Conservation (phyloP, 1,140 invertebrate genomes). For the Caligus rogercresseyi region DNA sequence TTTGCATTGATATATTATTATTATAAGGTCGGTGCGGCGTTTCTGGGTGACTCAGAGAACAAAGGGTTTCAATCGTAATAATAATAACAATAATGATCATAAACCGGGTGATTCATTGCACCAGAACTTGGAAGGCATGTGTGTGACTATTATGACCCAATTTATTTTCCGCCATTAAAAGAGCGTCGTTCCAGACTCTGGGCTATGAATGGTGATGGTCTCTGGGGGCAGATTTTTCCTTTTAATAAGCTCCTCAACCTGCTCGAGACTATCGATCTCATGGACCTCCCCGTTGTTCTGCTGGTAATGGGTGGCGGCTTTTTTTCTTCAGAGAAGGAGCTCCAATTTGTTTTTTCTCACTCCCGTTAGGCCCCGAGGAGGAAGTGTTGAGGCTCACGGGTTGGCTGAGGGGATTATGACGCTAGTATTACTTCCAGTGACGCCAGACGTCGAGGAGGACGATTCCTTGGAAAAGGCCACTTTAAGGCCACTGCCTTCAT, state of each 20-base stretch:
- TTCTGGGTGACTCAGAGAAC: too few species aligned
- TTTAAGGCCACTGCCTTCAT: background rate
- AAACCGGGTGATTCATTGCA: too few species aligned
- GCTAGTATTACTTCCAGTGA: background rate
- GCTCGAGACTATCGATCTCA: constrained; percentile 5
- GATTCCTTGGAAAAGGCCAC: background rate
- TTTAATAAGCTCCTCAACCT: constrained; percentile 4
- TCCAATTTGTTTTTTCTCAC: background rate
- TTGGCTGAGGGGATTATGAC: background rate
- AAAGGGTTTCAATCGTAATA: too few species aligned
- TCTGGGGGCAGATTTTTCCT: background rate
- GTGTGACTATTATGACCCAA: background rate
- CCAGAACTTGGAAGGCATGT: background rate
- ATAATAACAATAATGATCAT: too few species aligned
- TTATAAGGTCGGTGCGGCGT: too few species aligned
- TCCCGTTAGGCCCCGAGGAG: too few species aligned
- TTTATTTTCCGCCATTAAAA: constrained; percentile 4
- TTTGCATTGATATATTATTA: too few species aligned
- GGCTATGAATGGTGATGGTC: constrained; percentile 18
- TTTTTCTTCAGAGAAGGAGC: background rate
- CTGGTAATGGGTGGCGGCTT: background rate
- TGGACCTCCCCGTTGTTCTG: background rate
- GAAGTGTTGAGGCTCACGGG: background rate
- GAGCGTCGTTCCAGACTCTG: constrained; percentile 4
- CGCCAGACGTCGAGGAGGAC: background rate